Evolutionary conservation across 2,888 invertebrate species (phyloP).

Genomic region (Eilema caniola): DNA sequence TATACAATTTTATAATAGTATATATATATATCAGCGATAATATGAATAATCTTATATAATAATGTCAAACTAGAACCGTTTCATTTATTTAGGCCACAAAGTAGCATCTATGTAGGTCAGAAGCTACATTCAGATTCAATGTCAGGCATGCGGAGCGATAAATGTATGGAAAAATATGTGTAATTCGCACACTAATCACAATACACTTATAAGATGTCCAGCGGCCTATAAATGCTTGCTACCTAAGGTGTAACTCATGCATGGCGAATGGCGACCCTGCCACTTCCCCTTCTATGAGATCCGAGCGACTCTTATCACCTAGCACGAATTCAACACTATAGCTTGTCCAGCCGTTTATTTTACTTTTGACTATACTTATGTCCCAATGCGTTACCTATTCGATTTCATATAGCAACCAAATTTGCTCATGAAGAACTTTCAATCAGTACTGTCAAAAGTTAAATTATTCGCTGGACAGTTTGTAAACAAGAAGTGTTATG

Average conservation of each 20-base stretch:
- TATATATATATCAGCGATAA: neutral
- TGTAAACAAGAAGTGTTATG: too few species aligned
- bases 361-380: too few species aligned
- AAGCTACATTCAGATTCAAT: conserved; percentile 4
- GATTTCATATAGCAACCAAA: too few species aligned
- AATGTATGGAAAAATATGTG: neutral
- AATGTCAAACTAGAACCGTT: neutral
- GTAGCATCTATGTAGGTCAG: neutral
- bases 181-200: neutral
- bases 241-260: neutral
- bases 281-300: too few species aligned
- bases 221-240: neutral
- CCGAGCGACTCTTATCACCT: neutral
- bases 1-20: too few species aligned
- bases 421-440: too few species aligned
- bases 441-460: too few species aligned
- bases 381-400: too few species aligned
- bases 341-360: too few species aligned
- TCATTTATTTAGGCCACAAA: neutral
- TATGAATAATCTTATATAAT: neutral
- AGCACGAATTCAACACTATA: neutral
- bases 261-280: too few species aligned
- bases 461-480: too few species aligned
- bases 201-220: neutral
- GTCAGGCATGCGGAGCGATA: neutral